Conservation (phyloP, 2,888 invertebrate species). For the Dryobota labecula region DNA sequence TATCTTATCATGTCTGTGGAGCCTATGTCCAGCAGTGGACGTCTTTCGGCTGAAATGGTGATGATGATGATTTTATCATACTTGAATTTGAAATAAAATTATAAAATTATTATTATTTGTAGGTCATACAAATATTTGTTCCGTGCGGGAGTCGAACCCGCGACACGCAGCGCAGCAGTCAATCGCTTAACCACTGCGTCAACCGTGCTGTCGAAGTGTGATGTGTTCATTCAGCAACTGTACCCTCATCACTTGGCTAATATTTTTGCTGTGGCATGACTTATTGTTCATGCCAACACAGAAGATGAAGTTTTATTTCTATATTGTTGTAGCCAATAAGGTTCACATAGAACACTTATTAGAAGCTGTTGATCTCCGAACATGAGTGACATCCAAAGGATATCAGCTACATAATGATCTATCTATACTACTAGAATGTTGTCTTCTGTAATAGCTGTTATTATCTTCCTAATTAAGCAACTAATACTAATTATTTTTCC, state of each 20-base stretch:
- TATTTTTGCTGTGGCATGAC: neutral
- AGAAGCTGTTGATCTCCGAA: neutral
- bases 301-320: neutral
- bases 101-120: too few species aligned
- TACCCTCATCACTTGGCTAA: neutral
- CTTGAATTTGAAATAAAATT: too few species aligned
- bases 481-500: neutral
- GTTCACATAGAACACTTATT: neutral
- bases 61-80: too few species aligned
- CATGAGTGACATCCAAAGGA: neutral
- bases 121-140: too few species aligned
- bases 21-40: too few species aligned
- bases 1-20: too few species aligned
- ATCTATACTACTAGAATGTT: neutral
- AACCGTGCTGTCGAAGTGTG: too few species aligned
- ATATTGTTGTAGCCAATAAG: neutral
- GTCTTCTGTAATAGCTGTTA: slow-evolving; percentile 9
- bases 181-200: too few species aligned
- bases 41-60: too few species aligned
- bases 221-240: neutral
- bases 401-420: neutral
- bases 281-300: slow-evolving; percentile 6
- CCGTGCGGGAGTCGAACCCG: too few species aligned
- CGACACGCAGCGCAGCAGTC: too few species aligned
- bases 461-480: slow-evolving; percentile 19